A percentile compares a stretch with the other conserved stretches of the same genome.
phyloP scores from a whole-genome alignment of 2,797 vertebrate species.

The Gobionotothen gibberifrons region DNA sequence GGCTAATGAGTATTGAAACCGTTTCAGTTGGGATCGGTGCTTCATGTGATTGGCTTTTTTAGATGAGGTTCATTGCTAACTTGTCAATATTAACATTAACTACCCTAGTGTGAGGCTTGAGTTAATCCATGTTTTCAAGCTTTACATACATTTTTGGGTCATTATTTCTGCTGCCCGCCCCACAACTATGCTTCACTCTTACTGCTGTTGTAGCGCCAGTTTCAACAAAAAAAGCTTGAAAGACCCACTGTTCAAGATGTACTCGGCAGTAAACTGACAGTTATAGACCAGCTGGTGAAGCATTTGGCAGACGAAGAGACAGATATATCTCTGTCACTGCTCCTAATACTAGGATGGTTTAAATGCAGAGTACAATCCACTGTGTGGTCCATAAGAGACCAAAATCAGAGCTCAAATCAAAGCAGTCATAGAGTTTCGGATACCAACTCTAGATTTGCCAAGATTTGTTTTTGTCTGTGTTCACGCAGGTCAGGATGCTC shows the following conservation, averaged over 20 bases:
- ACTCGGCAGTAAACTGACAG: neutral
- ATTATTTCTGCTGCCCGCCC: neutral
- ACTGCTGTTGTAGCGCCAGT: neutral
- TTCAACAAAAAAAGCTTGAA: no score
- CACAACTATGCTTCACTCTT: neutral
- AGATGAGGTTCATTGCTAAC: no score
- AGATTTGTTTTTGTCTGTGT: neutral
- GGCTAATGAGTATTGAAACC: no score
- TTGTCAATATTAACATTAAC: no score
- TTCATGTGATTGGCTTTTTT: no score
- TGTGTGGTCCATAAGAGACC: neutral
- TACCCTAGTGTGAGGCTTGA: neutral
- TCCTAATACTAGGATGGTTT: no score
- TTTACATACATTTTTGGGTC: neutral
- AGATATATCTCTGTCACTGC: neutral
- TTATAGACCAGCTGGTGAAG: neutral
- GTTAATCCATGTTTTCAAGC: neutral
- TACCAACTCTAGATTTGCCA: neutral
- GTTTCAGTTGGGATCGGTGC: no score
- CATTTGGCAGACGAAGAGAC: neutral
- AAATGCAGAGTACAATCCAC: no score
- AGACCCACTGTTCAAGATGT: no score
- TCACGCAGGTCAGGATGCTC: conserved; percentile 24
- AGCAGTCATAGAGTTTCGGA: neutral
- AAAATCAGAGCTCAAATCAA: neutral